A percentile compares a stretch with the other conserved stretches of the same genome.
phyloP scores from a whole-genome alignment of 2,888 invertebrate species.

The Napeogenes inachia region DNA sequence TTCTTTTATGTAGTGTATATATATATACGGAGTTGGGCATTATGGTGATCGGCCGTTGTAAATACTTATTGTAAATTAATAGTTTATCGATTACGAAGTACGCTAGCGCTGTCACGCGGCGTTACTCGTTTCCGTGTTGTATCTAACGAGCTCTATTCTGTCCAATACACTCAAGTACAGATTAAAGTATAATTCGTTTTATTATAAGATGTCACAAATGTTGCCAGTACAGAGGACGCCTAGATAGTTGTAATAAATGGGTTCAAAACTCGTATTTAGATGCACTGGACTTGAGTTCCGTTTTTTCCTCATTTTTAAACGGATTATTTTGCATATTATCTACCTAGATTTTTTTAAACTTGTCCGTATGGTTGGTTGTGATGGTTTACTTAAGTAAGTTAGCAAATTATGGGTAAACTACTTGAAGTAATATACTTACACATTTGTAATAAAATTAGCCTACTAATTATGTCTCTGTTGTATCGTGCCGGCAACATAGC shows the following conservation, averaged over 20 bases:
- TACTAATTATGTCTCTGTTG: slow-evolving; percentile 41
- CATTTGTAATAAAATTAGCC: slow-evolving; percentile 52
- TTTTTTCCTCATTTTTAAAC: slow-evolving; percentile 49
- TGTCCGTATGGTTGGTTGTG: slow-evolving; percentile 77
- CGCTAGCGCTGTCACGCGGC: slow-evolving; percentile 30
- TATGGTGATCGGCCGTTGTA: slow-evolving; percentile 51
- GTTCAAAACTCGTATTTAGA: slow-evolving; percentile 56
- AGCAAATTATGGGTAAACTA: slow-evolving; percentile 66
- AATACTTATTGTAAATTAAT: slow-evolving; percentile 74
- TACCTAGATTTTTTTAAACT: slow-evolving; percentile 60
- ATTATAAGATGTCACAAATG: slow-evolving; percentile 70
- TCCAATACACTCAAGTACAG: slow-evolving; percentile 70
- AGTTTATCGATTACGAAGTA: slow-evolving; percentile 60
- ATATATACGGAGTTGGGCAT: slow-evolving; percentile 74
- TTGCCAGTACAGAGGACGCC: slow-evolving; percentile 62
- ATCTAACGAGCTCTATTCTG: slow-evolving; percentile 66
- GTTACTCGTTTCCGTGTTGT: slow-evolving; percentile 42
- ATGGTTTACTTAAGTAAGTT: slow-evolving; percentile 77
- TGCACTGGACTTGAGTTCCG: slow-evolving; percentile 44
- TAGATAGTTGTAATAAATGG: slow-evolving; percentile 47
- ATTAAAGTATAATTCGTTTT: slow-evolving; percentile 55
- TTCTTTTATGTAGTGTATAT: slow-evolving; percentile 75
- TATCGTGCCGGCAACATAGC: slow-evolving; percentile 28
- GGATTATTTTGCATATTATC: slow-evolving; percentile 47
- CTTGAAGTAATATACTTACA: slow-evolving; percentile 49